Conservation (phyloP, 2,797 vertebrate genomes). For the Enteromius trimaculatus region DNA sequence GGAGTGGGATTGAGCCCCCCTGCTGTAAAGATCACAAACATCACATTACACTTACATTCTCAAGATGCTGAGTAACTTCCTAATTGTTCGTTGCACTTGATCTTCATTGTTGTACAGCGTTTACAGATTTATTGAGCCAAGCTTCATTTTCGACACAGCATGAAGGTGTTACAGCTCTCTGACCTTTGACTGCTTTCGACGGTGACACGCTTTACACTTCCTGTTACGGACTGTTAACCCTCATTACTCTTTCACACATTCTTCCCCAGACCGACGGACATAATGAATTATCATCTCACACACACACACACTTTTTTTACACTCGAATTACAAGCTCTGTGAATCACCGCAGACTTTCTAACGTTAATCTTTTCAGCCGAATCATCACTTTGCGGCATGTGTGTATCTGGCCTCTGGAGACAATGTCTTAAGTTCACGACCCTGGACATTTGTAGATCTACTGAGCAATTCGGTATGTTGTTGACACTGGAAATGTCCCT, state of each 20-base stretch:
- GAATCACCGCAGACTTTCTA: slow-evolving; percentile 32
- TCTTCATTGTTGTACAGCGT: slow-evolving; percentile 7
- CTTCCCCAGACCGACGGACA: slow-evolving; percentile 21
- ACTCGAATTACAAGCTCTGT: slow-evolving; percentile 35
- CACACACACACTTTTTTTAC: slow-evolving; percentile 19
- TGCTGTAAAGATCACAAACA: background rate
- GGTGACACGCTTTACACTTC: slow-evolving; percentile 39
- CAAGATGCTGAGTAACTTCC: slow-evolving; percentile 17
- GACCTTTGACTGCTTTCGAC: background rate
- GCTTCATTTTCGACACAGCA: slow-evolving; percentile 17
- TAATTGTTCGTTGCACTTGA: background rate
- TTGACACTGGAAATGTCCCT: slow-evolving; percentile 28
- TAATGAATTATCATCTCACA: slow-evolving; percentile 41
- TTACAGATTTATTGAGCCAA: slow-evolving; percentile 9
- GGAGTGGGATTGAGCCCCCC: background rate
- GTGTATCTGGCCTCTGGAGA: slow-evolving; percentile 25
- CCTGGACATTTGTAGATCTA: slow-evolving; percentile 18
- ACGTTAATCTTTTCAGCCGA: slow-evolving; percentile 28
- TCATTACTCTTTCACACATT: slow-evolving; percentile 52
- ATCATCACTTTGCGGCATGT: slow-evolving; percentile 30
- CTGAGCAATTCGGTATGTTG: slow-evolving; percentile 9
- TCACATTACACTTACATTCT: slow-evolving; percentile 10
- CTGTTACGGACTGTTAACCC: slow-evolving; percentile 46
- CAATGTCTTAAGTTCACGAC: slow-evolving; percentile 32
- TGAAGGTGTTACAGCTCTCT: slow-evolving; percentile 15